A percentile compares a stretch with the other conserved stretches of the same genome.
Evolutionary conservation across 2,797 vertebrate species (phyloP).

Genomic region (Hipposideros larvatus): DNA sequence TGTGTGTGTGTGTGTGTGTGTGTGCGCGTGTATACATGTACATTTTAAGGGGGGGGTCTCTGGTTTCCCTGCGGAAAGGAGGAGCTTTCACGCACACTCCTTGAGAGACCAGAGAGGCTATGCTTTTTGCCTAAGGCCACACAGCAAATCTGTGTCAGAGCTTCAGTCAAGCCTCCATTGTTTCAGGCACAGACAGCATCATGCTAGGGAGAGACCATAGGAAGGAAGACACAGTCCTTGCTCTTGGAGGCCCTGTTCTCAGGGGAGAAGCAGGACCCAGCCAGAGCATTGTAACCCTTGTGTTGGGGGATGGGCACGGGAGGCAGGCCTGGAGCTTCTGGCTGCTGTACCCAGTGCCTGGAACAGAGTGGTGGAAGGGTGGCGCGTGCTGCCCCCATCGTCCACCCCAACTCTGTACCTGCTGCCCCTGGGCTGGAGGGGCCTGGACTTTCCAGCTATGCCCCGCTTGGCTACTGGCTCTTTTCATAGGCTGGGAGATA

Average conservation of each 20-base stretch:
- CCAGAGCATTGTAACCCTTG: neutral
- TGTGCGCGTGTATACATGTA: fast-evolving
- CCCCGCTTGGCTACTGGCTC: constrained; percentile 48
- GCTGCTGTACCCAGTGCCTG: neutral
- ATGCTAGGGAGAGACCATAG: neutral
- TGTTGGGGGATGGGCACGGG: constrained; percentile 31
- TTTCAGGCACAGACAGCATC: constrained; percentile 2
- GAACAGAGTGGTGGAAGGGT: neutral
- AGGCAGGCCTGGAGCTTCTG: neutral
- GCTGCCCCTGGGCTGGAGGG: neutral
- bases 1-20: neutral
- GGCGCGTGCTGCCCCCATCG: neutral
- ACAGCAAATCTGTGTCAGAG: constrained; percentile 60
- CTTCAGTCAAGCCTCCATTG: neutral
- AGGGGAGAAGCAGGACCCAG: constrained; percentile 24
- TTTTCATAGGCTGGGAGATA: constrained; percentile 59
- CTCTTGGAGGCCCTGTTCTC: neutral
- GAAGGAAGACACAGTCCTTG: neutral
- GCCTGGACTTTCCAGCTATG: constrained; percentile 23
- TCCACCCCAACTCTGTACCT: neutral
- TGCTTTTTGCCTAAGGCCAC: constrained; percentile 45
- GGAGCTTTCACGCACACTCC: neutral
- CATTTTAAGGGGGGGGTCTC: neutral
- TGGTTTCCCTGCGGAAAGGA: neutral
- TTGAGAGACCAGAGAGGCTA: constrained; percentile 48